Base-by-base conservation (phyloP, 2,797 vertebrate genomes). In the Spinus pinus region DNA sequence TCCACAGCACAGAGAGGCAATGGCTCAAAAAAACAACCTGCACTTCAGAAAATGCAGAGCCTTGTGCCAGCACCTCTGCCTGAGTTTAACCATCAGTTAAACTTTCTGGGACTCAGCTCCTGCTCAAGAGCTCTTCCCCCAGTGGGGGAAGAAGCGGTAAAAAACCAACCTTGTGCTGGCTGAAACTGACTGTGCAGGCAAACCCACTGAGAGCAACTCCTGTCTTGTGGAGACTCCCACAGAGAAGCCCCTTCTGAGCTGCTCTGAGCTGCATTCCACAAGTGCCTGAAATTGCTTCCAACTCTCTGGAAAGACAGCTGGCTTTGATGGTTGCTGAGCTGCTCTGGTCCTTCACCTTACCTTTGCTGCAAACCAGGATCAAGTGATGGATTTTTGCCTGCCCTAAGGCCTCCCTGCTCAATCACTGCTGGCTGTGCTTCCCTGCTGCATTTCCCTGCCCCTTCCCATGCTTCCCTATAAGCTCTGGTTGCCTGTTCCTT, bases 171-270 rank as follows among this genome's bases (percentile, higher is more conserved):
- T 78, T 0, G 1, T 2, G 13, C 25, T 61, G 35, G 12, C 39
- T 66, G 61, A 42, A 78, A 51, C 30, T 2, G 2, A 14, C 6
- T 9, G 14, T 17, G 33, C 1, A 8, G 41, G 18, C 2, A 4
- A 78, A 70, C 24, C 6, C 6, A 27, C 28, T 0, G 1, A 56
- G 21, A 51, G 10, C 33, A 84, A 57, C 9, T 31, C 0, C 2
- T 49, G 15, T 39, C 35, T 85, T 4, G 2, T 1, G 5, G 61
- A 78, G 14, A 62, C 2, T 62, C 30, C n/a, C 16, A 21, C 14
- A 50, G n/a, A n/a, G 44, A 58, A 72, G n/a, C 4, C 16, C 46
- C n/a, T 67, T 60, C 10, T 20, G 46, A 60, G 12, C n/a, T 44
- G 53, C 73, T 66, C 35, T 42, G 41, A 67, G 41, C 10, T 5